A percentile compares a stretch with the other conserved stretches of the same genome.
phyloP scores from a whole-genome alignment of 1,140 invertebrate species.

The Papilio machaon region DNA sequence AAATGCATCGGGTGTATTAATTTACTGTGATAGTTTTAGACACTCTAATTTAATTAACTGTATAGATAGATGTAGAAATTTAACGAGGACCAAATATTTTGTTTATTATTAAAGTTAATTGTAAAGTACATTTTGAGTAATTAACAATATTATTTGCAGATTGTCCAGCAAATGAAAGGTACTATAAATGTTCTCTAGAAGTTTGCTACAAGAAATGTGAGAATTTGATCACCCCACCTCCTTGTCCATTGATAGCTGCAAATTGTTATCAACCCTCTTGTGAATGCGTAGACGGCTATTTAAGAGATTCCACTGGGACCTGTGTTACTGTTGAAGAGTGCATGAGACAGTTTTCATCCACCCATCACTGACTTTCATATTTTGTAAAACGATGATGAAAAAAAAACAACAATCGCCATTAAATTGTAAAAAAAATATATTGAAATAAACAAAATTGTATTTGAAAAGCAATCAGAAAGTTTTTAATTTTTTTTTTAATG shows the following conservation, averaged over 20 bases:
- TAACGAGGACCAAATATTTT: no score
- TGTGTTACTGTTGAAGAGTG: constrained; percentile 48
- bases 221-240: constrained; percentile 36
- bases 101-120: not conserved
- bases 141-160: constrained; percentile 41
- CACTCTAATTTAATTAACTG: no score
- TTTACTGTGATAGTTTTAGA: no score
- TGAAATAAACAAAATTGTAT: not conserved
- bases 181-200: constrained; percentile 47
- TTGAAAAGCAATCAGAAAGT: constrained; percentile 10
- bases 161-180: constrained; percentile 48
- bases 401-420: not conserved
- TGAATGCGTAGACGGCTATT: constrained; percentile 40
- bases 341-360: constrained; percentile 42
- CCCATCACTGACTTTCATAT: not conserved
- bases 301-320: constrained; percentile 46
- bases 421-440: not conserved
- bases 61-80: no score
- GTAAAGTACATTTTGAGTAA: not conserved
- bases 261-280: constrained; percentile 47
- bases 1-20: no score
- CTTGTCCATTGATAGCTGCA: constrained; percentile 43
- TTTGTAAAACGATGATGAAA: not conserved
- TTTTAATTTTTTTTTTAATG: constrained; percentile 8
- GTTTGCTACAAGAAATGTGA: constrained; percentile 49